These are phyloP conservation scores for Albula glossodonta DNA, from an alignment of 2,113 vertebrate genomes.

Conservation along the genomic window DNA sequence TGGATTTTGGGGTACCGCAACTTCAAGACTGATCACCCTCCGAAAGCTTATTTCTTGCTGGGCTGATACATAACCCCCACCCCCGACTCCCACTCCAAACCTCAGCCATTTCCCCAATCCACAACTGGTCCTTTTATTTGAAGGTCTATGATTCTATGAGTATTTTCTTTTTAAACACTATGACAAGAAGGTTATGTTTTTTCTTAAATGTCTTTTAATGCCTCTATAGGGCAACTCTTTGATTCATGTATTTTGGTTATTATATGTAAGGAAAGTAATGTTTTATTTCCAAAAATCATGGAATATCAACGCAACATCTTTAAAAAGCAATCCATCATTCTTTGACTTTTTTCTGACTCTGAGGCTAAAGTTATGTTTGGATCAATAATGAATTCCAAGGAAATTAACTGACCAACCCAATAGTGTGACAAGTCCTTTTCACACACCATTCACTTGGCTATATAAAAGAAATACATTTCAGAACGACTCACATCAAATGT, in stretches of 20 bases:
- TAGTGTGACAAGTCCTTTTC: conserved; percentile 5
- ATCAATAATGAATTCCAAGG: conserved; percentile 34
- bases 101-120: not conserved
- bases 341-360: conserved; percentile 4
- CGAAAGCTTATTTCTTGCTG: not conserved
- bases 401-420: conserved; percentile 31
- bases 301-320: conserved; percentile 13
- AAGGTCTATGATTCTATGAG: not conserved
- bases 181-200: not conserved
- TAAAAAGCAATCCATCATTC: conserved; percentile 37
- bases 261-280: not conserved
- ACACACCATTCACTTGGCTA: not conserved
- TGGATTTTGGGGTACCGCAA: not conserved
- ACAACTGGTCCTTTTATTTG: not conserved
- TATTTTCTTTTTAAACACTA: conserved; percentile 1
- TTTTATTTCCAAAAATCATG: conserved; percentile 29
- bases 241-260: conserved; percentile 8
- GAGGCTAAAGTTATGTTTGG: conserved; percentile 40
- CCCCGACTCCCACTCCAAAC: not conserved
- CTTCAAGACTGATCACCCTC: not conserved
- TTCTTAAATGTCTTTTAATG: not conserved
- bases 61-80: not conserved
- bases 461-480: not conserved
- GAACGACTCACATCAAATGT: not conserved
- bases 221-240: not conserved